phyloP scores from a whole-genome alignment of 1,140 invertebrate species.

The Tetramorium parvispinum region DNA sequence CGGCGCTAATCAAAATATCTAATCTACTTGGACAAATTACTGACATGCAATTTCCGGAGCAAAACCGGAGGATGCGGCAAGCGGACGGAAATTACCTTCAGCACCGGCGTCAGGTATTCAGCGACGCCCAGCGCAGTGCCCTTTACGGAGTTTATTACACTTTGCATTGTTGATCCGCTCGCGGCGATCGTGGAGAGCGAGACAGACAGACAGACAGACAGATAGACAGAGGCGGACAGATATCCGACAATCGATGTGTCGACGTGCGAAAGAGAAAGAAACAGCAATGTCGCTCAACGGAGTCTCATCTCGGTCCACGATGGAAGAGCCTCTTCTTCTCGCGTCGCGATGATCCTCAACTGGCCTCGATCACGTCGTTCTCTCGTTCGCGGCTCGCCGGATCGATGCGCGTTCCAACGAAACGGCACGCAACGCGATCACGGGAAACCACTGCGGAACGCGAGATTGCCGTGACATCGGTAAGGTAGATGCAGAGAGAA shows the following conservation, averaged over 20 bases:
- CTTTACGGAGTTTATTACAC: slow-evolving; percentile 97
- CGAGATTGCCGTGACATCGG: neutral
- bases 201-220: neutral
- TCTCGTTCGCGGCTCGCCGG: neutral
- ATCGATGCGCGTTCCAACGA: slow-evolving; percentile 1
- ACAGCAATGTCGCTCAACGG: neutral
- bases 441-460: too few relatives aligned
- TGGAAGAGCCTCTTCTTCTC: neutral
- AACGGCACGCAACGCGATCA: neutral
- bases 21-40: slow-evolving; percentile 7
- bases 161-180: slow-evolving; percentile 92
- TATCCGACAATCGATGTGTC: too few relatives aligned
- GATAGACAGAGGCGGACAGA: neutral
- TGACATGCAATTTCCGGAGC: neutral
- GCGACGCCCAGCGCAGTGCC: slow-evolving; percentile 97
- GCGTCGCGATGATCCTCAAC: neutral
- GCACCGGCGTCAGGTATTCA: slow-evolving; percentile 97
- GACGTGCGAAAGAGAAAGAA: too few relatives aligned
- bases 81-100: slow-evolving; percentile 90
- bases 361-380: neutral
- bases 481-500: too few relatives aligned
- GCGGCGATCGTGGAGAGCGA: neutral
- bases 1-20: neutral
- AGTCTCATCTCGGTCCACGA: neutral
- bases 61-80: neutral